Percentiles rank a stretch among this genome's conserved stretches.
These are phyloP conservation scores for Diarsia brunnea DNA, from an alignment of 2,888 invertebrate genomes.

Conservation along the genomic window DNA sequence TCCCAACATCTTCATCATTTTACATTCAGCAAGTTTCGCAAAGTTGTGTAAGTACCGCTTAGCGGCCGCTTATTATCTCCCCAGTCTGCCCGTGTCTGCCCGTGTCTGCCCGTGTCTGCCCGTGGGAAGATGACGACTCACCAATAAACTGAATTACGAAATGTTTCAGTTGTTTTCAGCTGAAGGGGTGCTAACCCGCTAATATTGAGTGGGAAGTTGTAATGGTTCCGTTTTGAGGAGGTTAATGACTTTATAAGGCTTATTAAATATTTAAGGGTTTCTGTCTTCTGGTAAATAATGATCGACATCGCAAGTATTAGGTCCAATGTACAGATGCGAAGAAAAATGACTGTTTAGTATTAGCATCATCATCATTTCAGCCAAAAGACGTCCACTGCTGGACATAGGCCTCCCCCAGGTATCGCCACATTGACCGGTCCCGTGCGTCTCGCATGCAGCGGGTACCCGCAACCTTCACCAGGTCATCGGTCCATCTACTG, in stretches of 20 bases:
- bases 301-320: background rate
- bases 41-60: constrained; percentile 49
- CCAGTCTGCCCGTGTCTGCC: background rate
- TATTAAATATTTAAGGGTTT: constrained; percentile 10
- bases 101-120: constrained; percentile 5
- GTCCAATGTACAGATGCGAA: background rate
- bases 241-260: background rate
- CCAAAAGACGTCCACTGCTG: no score
- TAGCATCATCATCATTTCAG: no score
- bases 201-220: constrained; percentile 1
- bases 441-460: no score
- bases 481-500: no score
- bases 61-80: constrained; percentile 40
- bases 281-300: background rate
- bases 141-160: constrained; percentile 57
- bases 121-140: constrained; percentile 48
- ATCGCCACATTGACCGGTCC: no score
- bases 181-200: constrained; percentile 22
- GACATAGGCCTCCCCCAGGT: no score
- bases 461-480: no score
- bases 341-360: no score
- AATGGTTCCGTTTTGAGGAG: background rate
- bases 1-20: constrained; percentile 29
- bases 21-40: constrained; percentile 36
- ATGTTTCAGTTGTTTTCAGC: constrained; percentile 40